These are phyloP conservation scores for Lithophane semibrunnea DNA, from an alignment of 2,888 invertebrate species.

Conservation along the genomic window DNA sequence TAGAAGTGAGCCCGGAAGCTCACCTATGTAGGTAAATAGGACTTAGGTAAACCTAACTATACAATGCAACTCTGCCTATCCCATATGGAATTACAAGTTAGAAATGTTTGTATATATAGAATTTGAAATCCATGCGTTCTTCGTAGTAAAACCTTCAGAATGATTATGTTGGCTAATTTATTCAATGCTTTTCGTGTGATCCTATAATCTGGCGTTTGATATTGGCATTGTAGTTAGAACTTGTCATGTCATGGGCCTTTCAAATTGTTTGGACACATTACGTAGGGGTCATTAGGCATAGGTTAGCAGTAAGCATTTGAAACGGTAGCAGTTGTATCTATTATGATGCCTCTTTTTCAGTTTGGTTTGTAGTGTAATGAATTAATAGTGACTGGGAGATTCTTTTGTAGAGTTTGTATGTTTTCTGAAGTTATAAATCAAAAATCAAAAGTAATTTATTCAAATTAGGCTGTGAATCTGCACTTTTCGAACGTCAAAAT, in stretches of 20 bases:
- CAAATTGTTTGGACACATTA: constrained; percentile 17
- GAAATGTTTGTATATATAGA: neutral
- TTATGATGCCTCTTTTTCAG: neutral
- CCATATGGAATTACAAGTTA: neutral
- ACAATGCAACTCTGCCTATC: neutral
- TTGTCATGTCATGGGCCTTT: constrained; percentile 19
- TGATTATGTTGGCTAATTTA: neutral
- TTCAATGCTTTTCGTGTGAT: constrained; percentile 34
- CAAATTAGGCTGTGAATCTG: too few species aligned
- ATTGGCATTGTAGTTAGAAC: constrained; percentile 44
- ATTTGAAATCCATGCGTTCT: neutral
- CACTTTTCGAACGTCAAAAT: too few species aligned
- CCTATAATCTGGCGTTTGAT: constrained; percentile 22
- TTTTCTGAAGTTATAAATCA: neutral
- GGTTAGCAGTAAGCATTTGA: neutral
- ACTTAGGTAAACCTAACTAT: neutral
- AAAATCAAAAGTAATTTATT: too few species aligned
- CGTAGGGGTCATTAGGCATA: constrained; percentile 11
- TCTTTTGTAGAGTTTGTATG: neutral
- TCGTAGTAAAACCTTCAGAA: constrained; percentile 1
- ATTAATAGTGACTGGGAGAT: neutral
- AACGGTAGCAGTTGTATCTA: neutral
- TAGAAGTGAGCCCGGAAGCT: neutral
- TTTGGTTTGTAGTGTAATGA: constrained; percentile 3
- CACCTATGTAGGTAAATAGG: neutral